These are phyloP conservation scores for Eudasyphora cyanicolor DNA, from an alignment of 2,888 invertebrate species.

Conservation along the genomic window DNA sequence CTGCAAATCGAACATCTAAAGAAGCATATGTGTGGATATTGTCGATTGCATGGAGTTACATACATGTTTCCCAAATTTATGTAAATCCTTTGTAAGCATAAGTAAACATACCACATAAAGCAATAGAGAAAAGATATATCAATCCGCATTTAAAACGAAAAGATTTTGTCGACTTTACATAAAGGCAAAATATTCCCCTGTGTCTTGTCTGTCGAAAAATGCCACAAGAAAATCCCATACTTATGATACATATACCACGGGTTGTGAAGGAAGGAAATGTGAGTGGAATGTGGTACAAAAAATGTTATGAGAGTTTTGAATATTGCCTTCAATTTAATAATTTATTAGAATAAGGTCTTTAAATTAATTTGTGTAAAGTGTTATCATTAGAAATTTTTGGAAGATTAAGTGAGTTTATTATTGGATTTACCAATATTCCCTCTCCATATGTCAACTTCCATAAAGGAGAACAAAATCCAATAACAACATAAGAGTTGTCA, in stretches of 20 bases:
- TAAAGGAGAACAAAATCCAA: no score
- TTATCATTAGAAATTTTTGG: no score
- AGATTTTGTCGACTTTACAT: slow-evolving; percentile 1
- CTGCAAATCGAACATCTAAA: no score
- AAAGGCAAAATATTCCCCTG: neutral
- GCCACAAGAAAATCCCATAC: neutral
- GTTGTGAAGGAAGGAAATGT: no score
- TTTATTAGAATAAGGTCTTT: neutral
- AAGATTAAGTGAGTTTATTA: neutral
- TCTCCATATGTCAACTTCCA: no score
- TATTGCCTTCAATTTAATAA: neutral
- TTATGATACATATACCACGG: neutral
- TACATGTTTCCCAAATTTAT: neutral
- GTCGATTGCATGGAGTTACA: neutral
- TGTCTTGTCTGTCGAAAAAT: neutral
- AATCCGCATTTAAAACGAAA: neutral
- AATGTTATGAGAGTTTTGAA: neutral
- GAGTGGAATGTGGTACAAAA: no score
- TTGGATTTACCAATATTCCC: neutral
- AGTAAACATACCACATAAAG: neutral
- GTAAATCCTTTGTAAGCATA: neutral
- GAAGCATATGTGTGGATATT: neutral
- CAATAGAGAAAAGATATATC: neutral
- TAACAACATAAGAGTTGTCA: no score
- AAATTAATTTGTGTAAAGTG: neutral